Evolutionary conservation across 2,888 invertebrate species (phyloP).

Genomic region (Chymomyza caudatula): DNA sequence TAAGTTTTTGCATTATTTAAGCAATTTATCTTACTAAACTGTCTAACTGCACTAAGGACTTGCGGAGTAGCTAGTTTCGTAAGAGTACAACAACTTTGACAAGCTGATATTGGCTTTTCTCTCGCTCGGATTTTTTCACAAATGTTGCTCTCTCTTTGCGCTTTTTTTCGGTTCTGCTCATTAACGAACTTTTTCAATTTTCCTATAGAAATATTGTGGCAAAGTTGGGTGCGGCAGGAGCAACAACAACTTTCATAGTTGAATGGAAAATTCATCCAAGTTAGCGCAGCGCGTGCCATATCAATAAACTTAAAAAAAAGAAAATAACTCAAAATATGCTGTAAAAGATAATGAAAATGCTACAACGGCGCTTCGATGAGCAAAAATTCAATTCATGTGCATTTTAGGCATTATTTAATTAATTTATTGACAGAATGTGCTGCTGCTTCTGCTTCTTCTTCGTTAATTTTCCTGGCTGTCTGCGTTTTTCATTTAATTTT

Average conservation of each 20-base stretch:
- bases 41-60: not conserved
- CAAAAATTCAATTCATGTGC: slow-evolving; percentile 9
- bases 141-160: not conserved
- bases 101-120: not conserved
- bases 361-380: not conserved
- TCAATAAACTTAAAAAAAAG: slow-evolving; percentile 32
- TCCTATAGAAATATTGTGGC: not conserved
- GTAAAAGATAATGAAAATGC: not conserved
- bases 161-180: not conserved
- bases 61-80: not conserved
- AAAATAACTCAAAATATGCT: not conserved
- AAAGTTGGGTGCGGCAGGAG: not conserved
- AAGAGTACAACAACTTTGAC: not conserved
- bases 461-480: not conserved
- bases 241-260: slow-evolving; percentile 40
- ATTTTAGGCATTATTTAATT: slow-evolving; percentile 49
- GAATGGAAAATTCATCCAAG: slow-evolving; percentile 50
- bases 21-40: not conserved
- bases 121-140: not conserved
- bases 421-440: slow-evolving; percentile 15
- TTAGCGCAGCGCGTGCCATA: slow-evolving; percentile 32
- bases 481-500: not conserved
- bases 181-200: not conserved
- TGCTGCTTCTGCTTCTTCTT: no score
- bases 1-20: no score